A percentile compares a stretch with the other conserved stretches of the same genome.
Conservation (phyloP, 2,888 invertebrate species). For the Magallana nippona region DNA sequence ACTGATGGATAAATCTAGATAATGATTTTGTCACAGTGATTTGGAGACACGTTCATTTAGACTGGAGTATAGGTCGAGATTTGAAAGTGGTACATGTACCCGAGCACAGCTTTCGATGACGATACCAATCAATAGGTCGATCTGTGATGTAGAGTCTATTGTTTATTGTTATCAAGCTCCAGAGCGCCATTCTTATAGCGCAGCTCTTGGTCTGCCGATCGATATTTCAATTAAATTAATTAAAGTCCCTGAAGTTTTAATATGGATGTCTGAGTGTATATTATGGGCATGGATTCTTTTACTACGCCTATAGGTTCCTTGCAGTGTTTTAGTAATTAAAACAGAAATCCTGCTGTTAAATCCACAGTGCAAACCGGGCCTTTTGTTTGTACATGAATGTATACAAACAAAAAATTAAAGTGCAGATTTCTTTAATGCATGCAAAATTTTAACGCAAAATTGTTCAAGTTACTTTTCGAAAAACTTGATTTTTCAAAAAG, state of each 20-base stretch:
- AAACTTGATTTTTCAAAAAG: too few species aligned
- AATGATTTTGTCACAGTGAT: background rate
- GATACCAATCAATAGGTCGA: slow-evolving; percentile 6
- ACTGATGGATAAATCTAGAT: background rate
- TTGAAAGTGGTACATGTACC: background rate
- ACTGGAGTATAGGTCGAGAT: background rate
- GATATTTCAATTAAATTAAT: slow-evolving; percentile 14
- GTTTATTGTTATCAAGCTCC: slow-evolving; percentile 2
- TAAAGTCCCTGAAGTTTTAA: background rate
- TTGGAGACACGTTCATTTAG: background rate
- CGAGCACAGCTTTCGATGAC: background rate
- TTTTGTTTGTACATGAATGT: too few species aligned
- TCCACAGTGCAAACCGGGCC: background rate
- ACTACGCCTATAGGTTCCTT: background rate
- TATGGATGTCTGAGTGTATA: background rate
- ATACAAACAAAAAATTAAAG: too few species aligned
- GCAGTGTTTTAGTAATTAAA: background rate
- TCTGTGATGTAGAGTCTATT: background rate
- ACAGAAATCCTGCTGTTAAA: background rate
- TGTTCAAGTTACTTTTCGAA: too few species aligned
- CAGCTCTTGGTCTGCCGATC: background rate
- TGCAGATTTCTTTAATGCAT: too few species aligned
- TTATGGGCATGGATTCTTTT: background rate
- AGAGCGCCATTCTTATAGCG: background rate
- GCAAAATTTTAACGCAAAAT: too few species aligned